A percentile compares a stretch with the other conserved stretches of the same genome.
Conservation (phyloP, 2,797 vertebrate genomes). For the Cephalopachus bancanus region DNA sequence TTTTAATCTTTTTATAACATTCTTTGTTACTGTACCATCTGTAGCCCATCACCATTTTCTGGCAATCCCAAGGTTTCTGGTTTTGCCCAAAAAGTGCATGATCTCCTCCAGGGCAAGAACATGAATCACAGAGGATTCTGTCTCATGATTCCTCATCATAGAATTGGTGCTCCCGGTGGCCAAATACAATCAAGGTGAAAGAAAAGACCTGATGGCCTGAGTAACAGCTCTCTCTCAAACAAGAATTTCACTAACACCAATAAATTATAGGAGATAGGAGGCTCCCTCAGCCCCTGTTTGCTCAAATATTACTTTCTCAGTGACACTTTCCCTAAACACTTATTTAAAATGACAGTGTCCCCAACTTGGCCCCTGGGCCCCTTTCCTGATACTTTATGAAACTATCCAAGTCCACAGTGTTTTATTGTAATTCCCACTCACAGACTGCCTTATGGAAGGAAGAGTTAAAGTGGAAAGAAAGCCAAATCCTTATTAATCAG, state of each 20-base stretch:
- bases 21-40: neutral
- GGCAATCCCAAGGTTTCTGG: neutral
- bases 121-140: neutral
- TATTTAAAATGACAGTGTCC: no score
- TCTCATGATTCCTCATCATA: neutral
- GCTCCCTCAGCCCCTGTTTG: no score
- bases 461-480: neutral
- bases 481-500: neutral
- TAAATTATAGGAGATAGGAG: neutral
- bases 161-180: fast-evolving
- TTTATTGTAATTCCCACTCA: conserved; percentile 20
- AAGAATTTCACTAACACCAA: neutral
- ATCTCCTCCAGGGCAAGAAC: neutral
- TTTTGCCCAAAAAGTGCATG: neutral
- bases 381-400: neutral
- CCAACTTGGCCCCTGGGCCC: no score
- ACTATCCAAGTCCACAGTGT: neutral
- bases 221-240: neutral
- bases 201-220: neutral
- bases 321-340: no score
- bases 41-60: neutral
- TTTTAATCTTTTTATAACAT: neutral
- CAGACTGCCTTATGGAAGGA: neutral
- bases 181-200: neutral
- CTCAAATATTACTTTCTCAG: no score